phyloP scores from a whole-genome alignment of 2,797 vertebrate species.

The Sternotherus odoratus region DNA sequence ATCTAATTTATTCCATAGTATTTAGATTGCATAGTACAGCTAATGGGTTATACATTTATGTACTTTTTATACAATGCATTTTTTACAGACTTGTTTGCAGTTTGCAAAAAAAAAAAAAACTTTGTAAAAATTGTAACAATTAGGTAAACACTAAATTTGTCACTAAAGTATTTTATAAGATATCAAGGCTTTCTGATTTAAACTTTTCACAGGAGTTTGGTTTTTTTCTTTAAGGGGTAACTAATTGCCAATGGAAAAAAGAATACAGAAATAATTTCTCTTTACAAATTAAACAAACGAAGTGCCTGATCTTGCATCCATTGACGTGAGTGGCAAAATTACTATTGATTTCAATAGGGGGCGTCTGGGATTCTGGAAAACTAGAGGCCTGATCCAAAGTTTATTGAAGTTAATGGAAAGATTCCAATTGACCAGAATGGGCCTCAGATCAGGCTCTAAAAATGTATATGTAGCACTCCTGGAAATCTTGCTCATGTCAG shows the following conservation, averaged over 20 bases:
- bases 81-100: slow-evolving; percentile 77
- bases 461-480: not conserved
- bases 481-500: not conserved
- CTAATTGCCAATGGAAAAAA: slow-evolving; percentile 29
- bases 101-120: slow-evolving; percentile 67
- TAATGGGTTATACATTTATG: slow-evolving; percentile 77
- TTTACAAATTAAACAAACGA: slow-evolving; percentile 40
- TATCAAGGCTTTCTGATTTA: slow-evolving; percentile 77
- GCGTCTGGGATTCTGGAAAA: not conserved
- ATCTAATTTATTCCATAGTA: slow-evolving; percentile 94
- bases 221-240: slow-evolving; percentile 15
- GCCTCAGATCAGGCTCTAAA: slow-evolving; percentile 6
- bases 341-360: slow-evolving; percentile 14
- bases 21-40: slow-evolving; percentile 81
- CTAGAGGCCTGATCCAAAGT: not conserved
- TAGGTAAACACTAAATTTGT: slow-evolving; percentile 67
- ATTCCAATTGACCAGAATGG: not conserved
- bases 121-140: slow-evolving; percentile 44
- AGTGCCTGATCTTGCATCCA: slow-evolving; percentile 5
- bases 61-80: slow-evolving; percentile 76
- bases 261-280: slow-evolving; percentile 55
- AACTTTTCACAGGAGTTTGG: slow-evolving; percentile 58
- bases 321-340: slow-evolving; percentile 31
- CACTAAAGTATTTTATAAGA: slow-evolving; percentile 74
- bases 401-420: not conserved